Evolutionary conservation across 2,113 vertebrate species (phyloP).

Genomic region (Stegastes partitus): DNA sequence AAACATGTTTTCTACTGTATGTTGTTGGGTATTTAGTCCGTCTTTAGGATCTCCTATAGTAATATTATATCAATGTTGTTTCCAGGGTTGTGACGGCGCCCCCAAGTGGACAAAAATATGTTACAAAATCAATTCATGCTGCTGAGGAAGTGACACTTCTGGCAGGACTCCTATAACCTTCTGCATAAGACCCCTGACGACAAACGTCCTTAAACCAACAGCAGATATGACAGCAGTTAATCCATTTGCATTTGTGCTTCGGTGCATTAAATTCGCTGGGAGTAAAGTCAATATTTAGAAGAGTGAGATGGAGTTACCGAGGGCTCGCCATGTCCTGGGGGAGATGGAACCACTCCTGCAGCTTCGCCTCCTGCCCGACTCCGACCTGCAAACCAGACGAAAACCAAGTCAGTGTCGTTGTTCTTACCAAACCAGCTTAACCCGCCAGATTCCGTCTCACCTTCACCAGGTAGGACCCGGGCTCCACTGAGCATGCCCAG

Average conservation of each 20-base stretch:
- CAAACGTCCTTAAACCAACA: background rate
- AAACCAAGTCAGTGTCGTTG: background rate
- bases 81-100: background rate
- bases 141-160: background rate
- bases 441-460: constrained; percentile 59
- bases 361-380: constrained; percentile 93
- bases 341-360: constrained; percentile 96
- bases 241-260: background rate
- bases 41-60: no score
- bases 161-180: background rate
- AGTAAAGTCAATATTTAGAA: background rate
- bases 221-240: background rate
- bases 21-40: no score
- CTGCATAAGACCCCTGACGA: background rate
- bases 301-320: constrained; percentile 84
- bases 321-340: constrained; percentile 95
- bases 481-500: constrained; percentile 97
- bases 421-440: no score
- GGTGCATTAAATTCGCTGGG: background rate
- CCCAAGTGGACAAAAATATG: constrained; percentile 3
- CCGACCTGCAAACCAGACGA: constrained; percentile 88
- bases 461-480: constrained; percentile 96
- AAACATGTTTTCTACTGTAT: no score
- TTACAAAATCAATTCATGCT: background rate
- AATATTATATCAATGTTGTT: no score